Evolutionary conservation across 1,140 invertebrate genomes (phyloP).

Genomic region (Lasioglossum albipes): DNA sequence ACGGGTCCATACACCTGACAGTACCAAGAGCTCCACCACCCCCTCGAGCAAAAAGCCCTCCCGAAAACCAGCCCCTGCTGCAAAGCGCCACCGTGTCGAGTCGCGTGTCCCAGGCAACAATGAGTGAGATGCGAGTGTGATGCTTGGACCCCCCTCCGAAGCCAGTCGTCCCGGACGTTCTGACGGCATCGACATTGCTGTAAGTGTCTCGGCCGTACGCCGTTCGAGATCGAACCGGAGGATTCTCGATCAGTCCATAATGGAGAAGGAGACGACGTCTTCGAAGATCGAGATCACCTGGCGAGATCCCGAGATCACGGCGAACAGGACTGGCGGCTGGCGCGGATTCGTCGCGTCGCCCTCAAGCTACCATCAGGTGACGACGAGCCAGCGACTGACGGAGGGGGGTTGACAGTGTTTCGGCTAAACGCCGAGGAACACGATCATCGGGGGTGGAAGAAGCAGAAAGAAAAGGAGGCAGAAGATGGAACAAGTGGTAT

Average conservation of each 20-base stretch:
- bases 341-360: background rate
- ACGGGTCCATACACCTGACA: conserved; percentile 82
- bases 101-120: conserved; percentile 87
- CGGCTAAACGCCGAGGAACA: conserved; percentile 25
- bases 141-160: conserved; percentile 81
- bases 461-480: too few relatives aligned
- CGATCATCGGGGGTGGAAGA: background rate
- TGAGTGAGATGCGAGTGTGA: conserved; percentile 93
- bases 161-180: conserved; percentile 75
- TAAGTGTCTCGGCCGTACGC: conserved; percentile 60
- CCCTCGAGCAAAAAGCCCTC: conserved; percentile 81
- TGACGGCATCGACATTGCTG: conserved; percentile 77
- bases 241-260: background rate
- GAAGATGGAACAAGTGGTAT: conserved; percentile 3
- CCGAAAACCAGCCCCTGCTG: conserved; percentile 82
- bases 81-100: conserved; percentile 73
- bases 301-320: background rate
- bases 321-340: background rate
- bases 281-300: background rate
- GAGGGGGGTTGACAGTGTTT: conserved; percentile 49
- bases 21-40: conserved; percentile 82
- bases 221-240: background rate
- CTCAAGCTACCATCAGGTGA: conserved; percentile 13
- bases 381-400: conserved; percentile 42
- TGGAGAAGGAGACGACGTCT: background rate